These are phyloP conservation scores for Sorex araneus DNA, from an alignment of 2,113 vertebrate genomes.

Conservation along the genomic window DNA sequence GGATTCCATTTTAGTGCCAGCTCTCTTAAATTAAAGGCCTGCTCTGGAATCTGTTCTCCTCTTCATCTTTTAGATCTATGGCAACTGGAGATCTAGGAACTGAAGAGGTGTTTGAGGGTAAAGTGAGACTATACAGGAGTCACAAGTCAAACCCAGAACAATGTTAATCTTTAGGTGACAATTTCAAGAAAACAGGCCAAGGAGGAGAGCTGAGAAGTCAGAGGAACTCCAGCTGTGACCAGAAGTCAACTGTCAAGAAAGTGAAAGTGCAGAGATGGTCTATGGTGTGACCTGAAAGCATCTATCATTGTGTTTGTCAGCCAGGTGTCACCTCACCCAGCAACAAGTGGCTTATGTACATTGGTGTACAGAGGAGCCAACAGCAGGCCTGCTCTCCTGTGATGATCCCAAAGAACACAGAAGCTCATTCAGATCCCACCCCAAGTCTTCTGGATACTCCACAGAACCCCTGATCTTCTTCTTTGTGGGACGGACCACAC, in stretches of 20 bases:
- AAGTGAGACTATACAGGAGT: background rate
- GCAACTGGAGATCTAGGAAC: background rate
- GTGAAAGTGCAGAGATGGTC: background rate
- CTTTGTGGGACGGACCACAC: constrained; percentile 52
- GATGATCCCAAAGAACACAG: background rate
- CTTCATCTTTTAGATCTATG: too few relatives aligned
- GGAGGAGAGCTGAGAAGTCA: background rate
- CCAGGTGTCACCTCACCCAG: background rate
- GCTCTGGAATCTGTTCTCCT: too few relatives aligned
- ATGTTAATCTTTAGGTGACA: background rate
- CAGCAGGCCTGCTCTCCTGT: background rate
- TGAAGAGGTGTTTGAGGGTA: background rate
- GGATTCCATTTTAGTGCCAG: background rate
- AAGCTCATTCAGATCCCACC: background rate
- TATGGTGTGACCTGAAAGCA: background rate
- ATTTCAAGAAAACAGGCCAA: background rate
- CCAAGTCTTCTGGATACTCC: background rate
- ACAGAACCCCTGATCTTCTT: constrained; percentile 66
- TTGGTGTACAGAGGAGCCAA: background rate
- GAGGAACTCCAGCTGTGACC: background rate
- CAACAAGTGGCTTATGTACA: background rate
- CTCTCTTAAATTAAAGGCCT: too few relatives aligned
- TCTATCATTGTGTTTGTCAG: background rate
- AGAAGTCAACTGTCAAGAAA: background rate
- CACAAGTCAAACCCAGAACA: background rate